Evolutionary conservation across 2,888 invertebrate species (phyloP).

Genomic region (Acronicta aceris): DNA sequence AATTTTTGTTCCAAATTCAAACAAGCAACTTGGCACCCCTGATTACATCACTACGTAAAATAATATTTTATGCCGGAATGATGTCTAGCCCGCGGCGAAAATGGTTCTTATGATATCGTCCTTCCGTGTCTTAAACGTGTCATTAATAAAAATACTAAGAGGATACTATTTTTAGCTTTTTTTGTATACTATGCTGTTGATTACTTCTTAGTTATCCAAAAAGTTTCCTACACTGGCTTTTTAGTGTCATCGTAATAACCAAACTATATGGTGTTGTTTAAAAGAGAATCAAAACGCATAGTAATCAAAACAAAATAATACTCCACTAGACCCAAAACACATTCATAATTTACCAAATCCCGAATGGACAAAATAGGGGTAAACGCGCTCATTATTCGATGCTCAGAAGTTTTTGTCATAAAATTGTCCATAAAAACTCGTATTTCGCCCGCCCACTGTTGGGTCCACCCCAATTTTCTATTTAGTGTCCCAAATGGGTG

Average conservation of each 20-base stretch:
- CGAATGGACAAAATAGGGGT: constrained; percentile 33
- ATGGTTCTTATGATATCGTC: no score
- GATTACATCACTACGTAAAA: constrained; percentile 1
- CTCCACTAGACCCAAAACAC: constrained; percentile 4
- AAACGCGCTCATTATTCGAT: constrained; percentile 39
- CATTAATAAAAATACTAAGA: no score
- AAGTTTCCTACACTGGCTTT: no score
- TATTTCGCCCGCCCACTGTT: constrained; percentile 24
- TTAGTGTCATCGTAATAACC: no score
- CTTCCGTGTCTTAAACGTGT: no score
- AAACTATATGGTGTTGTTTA: no score
- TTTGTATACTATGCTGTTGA: no score
- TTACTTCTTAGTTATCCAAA: no score
- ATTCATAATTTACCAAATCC: constrained; percentile 14
- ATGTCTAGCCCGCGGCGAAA: not conserved
- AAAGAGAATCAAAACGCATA: no score
- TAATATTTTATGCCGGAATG: not conserved
- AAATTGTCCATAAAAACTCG: constrained; percentile 53
- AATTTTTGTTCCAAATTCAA: constrained; percentile 30
- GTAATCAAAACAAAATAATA: constrained; percentile 3
- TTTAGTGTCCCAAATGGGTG: constrained; percentile 39
- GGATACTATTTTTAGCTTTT: no score
- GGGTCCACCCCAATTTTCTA: constrained; percentile 51
- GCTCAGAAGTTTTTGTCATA: constrained; percentile 52
- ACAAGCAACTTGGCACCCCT: constrained; percentile 15